Percentiles rank a stretch among this genome's conserved stretches.
Conservation (phyloP, 2,797 vertebrate genomes). For the Astyanax mexicanus region DNA sequence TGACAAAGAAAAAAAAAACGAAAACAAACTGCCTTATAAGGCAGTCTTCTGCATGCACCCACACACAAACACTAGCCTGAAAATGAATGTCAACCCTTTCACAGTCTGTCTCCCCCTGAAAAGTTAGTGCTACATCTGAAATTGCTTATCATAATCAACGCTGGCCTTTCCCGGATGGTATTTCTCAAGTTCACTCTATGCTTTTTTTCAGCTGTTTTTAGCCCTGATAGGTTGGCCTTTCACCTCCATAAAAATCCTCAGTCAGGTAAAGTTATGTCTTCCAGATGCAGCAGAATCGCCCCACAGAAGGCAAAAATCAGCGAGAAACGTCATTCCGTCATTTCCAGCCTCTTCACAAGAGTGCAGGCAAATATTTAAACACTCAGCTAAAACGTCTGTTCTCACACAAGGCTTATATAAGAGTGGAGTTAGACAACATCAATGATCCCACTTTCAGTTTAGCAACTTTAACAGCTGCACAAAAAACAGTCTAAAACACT, state of each 20-base stretch:
- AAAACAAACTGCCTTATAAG: slow-evolving; percentile 89
- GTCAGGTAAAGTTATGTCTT: slow-evolving; percentile 66
- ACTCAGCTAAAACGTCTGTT: slow-evolving; percentile 32
- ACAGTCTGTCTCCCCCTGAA: slow-evolving; percentile 57
- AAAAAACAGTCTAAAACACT: background rate
- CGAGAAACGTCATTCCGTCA: slow-evolving; percentile 52
- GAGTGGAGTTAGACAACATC: slow-evolving; percentile 30
- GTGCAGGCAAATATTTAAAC: slow-evolving; percentile 52
- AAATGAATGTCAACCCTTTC: slow-evolving; percentile 34
- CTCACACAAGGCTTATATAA: slow-evolving; percentile 54
- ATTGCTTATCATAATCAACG: slow-evolving; percentile 49
- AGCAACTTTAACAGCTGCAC: slow-evolving; percentile 6
- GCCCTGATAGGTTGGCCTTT: slow-evolving; percentile 49
- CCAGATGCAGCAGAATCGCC: slow-evolving; percentile 62
- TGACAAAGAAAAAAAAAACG: slow-evolving; percentile 49
- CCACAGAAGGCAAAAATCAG: slow-evolving; percentile 44
- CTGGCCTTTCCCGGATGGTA: slow-evolving; percentile 9
- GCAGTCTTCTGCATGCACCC: slow-evolving; percentile 76
- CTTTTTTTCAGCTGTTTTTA: slow-evolving; percentile 49
- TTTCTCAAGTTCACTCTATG: slow-evolving; percentile 59
- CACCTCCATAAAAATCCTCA: slow-evolving; percentile 35
- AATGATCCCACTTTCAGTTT: slow-evolving; percentile 16
- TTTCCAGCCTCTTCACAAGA: slow-evolving; percentile 40
- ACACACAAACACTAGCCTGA: slow-evolving; percentile 26
- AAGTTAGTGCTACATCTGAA: slow-evolving; percentile 48